phyloP scores from a whole-genome alignment of 1,140 invertebrate genomes.

The Caligus rogercresseyi region DNA sequence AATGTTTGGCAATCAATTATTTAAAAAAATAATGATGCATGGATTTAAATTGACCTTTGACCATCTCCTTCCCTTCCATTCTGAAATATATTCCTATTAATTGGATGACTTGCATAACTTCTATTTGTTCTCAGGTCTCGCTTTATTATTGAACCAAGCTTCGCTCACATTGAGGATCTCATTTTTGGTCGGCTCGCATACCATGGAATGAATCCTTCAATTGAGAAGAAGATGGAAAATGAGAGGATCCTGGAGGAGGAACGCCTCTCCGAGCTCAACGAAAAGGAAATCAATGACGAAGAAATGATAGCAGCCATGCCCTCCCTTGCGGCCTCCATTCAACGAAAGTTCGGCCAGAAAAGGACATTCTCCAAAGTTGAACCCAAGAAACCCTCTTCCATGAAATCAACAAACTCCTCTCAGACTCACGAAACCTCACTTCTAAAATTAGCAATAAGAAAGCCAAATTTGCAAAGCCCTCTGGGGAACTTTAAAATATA shows the following conservation, averaged over 20 bases:
- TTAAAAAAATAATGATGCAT: not conserved
- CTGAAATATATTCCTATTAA: not conserved
- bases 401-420: not conserved
- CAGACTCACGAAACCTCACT: not conserved
- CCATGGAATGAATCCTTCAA: slow-evolving; percentile 69
- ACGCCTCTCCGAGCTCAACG: slow-evolving; percentile 28
- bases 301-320: slow-evolving; percentile 33
- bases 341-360: not conserved
- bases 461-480: not conserved
- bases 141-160: slow-evolving; percentile 55
- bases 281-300: slow-evolving; percentile 27
- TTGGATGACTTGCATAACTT: not conserved
- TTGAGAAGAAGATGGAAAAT: slow-evolving; percentile 43
- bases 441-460: not conserved
- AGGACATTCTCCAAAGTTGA: not conserved
- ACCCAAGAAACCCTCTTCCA: not conserved
- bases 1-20: slow-evolving; percentile 24
- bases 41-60: no score
- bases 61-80: no score
- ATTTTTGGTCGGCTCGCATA: slow-evolving; percentile 62
- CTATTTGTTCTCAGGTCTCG: slow-evolving; percentile 36
- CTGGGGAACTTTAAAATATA: not conserved
- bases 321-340: not conserved
- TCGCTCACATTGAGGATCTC: slow-evolving; percentile 49
- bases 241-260: slow-evolving; percentile 37